Percentiles rank a stretch among this genome's conserved stretches.
phyloP scores from a whole-genome alignment of 2,113 vertebrate species.

The Pogonocichla stellata region DNA sequence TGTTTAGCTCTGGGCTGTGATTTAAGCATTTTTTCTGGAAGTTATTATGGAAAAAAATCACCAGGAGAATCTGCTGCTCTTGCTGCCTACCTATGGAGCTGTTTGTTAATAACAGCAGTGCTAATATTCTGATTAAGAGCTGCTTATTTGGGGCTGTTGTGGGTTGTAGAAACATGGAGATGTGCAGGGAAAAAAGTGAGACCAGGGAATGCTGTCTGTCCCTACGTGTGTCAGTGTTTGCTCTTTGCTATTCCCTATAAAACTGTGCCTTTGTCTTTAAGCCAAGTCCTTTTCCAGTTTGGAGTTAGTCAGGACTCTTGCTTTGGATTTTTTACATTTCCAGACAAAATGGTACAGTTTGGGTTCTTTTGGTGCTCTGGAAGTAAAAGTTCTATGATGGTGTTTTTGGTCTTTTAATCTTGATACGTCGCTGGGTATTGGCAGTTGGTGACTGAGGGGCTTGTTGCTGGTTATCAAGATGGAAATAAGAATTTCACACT shows the following conservation, averaged over 20 bases:
- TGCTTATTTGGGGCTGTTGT: not conserved
- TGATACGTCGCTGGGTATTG: not conserved
- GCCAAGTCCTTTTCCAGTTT: not conserved
- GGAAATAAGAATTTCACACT: not conserved
- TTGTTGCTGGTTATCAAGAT: not conserved
- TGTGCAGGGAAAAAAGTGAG: not conserved
- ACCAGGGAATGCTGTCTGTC: rapidly evolving
- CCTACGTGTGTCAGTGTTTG: rapidly evolving
- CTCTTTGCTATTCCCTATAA: not conserved
- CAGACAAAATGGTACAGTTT: not conserved
- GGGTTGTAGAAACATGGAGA: not conserved
- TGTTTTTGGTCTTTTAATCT: not conserved
- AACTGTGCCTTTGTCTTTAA: not conserved
- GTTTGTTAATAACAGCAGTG: not conserved
- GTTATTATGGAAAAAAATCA: not conserved
- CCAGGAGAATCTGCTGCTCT: not conserved
- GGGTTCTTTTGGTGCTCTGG: not conserved
- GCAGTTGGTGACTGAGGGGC: not conserved
- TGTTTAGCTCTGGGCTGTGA: not conserved
- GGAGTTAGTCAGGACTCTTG: not conserved
- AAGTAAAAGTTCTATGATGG: not conserved
- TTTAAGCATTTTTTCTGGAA: slow-evolving; percentile 31
- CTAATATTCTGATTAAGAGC: not conserved
- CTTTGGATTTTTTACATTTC: not conserved
- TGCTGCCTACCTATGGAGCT: not conserved